phyloP scores from a whole-genome alignment of 2,797 vertebrate species.

The Catharus ustulatus region DNA sequence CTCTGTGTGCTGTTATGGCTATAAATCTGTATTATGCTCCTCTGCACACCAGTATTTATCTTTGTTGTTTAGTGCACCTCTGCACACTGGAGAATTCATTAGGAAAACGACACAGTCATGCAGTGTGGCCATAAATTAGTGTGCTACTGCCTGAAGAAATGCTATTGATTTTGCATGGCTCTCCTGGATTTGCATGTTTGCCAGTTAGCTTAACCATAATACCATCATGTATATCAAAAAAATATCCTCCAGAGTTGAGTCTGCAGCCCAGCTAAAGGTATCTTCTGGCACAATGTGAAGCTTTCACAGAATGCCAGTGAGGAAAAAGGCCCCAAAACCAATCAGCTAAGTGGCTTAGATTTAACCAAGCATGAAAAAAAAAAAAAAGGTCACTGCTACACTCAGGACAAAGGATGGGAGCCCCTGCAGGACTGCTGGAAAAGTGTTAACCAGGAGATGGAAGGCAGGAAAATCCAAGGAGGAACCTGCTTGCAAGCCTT shows the following conservation, averaged over 20 bases:
- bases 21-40: constrained; percentile 63
- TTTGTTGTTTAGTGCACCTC: constrained; percentile 61
- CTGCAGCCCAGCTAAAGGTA: neutral
- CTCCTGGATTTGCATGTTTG: constrained; percentile 1
- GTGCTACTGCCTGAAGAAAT: constrained; percentile 41
- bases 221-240: neutral
- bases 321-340: neutral
- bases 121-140: constrained; percentile 47
- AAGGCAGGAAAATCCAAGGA: neutral
- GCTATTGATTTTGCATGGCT: constrained; percentile 21
- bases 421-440: neutral
- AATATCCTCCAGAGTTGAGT: neutral
- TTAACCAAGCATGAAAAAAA: neutral
- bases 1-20: neutral
- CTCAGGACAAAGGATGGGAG: neutral
- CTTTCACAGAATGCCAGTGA: neutral
- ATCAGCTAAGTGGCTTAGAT: neutral
- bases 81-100: constrained; percentile 65
- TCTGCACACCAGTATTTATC: constrained; percentile 55
- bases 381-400: neutral
- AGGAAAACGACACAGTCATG: constrained; percentile 40
- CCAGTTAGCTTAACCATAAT: constrained; percentile 24
- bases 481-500: neutral
- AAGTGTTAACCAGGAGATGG: neutral
- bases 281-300: neutral